Percentiles rank a stretch among this genome's conserved stretches.
These are phyloP conservation scores for Vombatus ursinus DNA, from an alignment of 2,113 vertebrate species.

Conservation along the genomic window DNA sequence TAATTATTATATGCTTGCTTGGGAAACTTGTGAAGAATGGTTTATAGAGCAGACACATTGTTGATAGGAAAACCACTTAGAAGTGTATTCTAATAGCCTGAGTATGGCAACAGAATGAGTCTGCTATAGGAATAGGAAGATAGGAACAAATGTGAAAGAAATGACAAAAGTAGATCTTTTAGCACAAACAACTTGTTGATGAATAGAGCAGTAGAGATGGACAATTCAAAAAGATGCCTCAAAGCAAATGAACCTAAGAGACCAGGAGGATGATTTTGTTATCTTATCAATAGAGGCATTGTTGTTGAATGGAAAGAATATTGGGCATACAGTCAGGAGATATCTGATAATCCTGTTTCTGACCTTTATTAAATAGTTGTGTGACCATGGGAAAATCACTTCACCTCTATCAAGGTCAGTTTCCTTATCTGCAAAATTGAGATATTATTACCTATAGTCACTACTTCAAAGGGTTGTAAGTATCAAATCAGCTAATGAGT, in stretches of 20 bases:
- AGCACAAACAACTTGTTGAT: not conserved
- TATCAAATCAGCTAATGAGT: not conserved
- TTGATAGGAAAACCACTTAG: not conserved
- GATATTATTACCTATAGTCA: not conserved
- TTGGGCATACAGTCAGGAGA: too few species aligned
- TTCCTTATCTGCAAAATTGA: too few species aligned
- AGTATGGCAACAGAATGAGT: not conserved
- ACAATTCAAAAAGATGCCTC: not conserved
- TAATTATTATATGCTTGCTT: not conserved
- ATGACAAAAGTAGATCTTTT: not conserved
- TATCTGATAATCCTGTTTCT: not conserved
- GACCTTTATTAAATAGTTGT: not conserved
- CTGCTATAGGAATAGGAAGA: not conserved
- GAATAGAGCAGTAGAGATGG: not conserved
- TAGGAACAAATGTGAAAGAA: not conserved
- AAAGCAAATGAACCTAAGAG: not conserved
- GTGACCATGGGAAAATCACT: too few species aligned
- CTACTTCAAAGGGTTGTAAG: not conserved
- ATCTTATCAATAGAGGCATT: not conserved
- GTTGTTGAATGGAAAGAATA: not conserved
- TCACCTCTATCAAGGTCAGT: too few species aligned
- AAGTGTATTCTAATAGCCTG: not conserved
- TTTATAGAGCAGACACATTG: not conserved
- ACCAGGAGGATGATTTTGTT: not conserved
- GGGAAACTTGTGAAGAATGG: not conserved